A percentile compares a stretch with the other conserved stretches of the same genome.
Conservation (phyloP, 1,140 invertebrate species). For the Calycopis cecrops region DNA sequence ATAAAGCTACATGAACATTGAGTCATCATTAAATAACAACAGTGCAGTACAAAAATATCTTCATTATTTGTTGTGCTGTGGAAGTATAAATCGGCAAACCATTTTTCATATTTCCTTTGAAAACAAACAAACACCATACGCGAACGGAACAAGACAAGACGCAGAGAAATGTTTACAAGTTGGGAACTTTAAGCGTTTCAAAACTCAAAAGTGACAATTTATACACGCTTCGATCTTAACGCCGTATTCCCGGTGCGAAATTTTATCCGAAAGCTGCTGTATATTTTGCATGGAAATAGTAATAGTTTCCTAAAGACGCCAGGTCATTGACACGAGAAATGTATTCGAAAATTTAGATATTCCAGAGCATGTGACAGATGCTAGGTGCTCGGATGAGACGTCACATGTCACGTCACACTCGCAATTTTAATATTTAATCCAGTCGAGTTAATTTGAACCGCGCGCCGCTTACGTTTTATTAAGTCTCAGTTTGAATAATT, state of each 20-base stretch:
- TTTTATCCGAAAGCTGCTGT: constrained; percentile 14
- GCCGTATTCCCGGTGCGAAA: constrained; percentile 15
- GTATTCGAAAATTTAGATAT: constrained; percentile 32
- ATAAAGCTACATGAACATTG: too few relatives aligned
- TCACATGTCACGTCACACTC: constrained; percentile 30
- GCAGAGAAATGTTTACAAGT: constrained; percentile 44
- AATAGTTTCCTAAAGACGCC: constrained; percentile 15
- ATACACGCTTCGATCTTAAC: constrained; percentile 24
- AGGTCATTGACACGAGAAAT: constrained; percentile 30
- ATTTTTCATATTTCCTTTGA: too few relatives aligned
- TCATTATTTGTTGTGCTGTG: too few relatives aligned
- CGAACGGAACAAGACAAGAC: constrained; percentile 33
- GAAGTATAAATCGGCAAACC: too few relatives aligned
- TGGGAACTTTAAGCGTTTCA: constrained; percentile 23
- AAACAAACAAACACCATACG: too few relatives aligned
- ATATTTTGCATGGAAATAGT: constrained; percentile 25
- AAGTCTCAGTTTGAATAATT: constrained; percentile 24
- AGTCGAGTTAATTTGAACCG: constrained; percentile 39
- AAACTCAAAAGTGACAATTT: constrained; percentile 26
- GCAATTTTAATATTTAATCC: constrained; percentile 45
- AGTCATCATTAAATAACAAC: too few relatives aligned
- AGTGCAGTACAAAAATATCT: too few relatives aligned
- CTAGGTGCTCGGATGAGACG: constrained; percentile 27
- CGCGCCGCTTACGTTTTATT: constrained; percentile 33
- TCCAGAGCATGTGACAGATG: constrained; percentile 31